phyloP scores from a whole-genome alignment of 2,797 vertebrate species.

The Spinibarbus caldwelli region DNA sequence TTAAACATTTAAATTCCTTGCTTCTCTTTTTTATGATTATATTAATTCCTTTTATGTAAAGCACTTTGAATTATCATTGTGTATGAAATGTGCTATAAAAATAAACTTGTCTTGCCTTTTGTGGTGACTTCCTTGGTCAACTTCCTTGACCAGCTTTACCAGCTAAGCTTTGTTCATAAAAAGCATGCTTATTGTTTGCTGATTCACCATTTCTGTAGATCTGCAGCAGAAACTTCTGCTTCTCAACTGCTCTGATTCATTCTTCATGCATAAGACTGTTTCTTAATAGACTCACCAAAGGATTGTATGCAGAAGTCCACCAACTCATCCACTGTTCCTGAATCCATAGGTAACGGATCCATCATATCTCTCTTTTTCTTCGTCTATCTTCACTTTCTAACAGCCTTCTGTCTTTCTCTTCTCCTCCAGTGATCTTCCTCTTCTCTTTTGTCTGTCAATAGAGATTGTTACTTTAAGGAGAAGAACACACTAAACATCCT shows the following conservation, averaged over 20 bases:
- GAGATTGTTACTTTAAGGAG: constrained; percentile 7
- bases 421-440: constrained; percentile 26
- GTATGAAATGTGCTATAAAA: background rate
- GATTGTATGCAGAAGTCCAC: constrained; percentile 84
- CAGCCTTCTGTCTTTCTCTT: background rate
- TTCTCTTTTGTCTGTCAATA: constrained; percentile 19
- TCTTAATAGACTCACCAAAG: constrained; percentile 76
- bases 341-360: constrained; percentile 77
- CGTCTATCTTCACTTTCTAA: background rate
- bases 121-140: background rate
- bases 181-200: background rate
- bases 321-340: constrained; percentile 85
- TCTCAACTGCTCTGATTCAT: background rate
- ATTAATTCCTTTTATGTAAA: background rate
- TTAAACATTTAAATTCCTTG: too few species aligned
- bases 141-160: background rate
- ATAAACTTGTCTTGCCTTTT: background rate
- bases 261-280: background rate
- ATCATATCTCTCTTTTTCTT: constrained; percentile 58
- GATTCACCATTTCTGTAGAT: background rate
- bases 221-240: background rate
- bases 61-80: background rate
- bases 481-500: background rate
- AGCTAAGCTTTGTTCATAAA: background rate
- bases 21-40: background rate